These are phyloP conservation scores for Pandemis cinnamomeana DNA, from an alignment of 2,888 invertebrate genomes.

Conservation along the genomic window DNA sequence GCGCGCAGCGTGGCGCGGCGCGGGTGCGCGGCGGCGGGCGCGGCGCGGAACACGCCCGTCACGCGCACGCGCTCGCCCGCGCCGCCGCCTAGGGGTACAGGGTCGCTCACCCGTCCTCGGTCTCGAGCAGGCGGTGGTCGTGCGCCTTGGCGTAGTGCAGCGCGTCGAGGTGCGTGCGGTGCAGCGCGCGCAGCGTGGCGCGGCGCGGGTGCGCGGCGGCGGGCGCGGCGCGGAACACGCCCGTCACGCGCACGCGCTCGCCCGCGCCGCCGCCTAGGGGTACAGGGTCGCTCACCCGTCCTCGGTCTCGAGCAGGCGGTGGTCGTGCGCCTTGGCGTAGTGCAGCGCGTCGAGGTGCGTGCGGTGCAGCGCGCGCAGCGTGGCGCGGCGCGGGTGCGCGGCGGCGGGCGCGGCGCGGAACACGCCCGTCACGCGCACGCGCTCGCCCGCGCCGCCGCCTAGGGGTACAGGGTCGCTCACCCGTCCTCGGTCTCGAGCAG, in stretches of 20 bases:
- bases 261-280: conserved; percentile 96
- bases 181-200: conserved; percentile 94
- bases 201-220: conserved; percentile 93
- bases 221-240: conserved; percentile 97
- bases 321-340: conserved; percentile 93
- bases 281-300: conserved; percentile 87
- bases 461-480: conserved; percentile 73
- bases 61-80: conserved; percentile 98
- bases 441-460: conserved; percentile 97
- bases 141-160: conserved; percentile 96
- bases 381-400: conserved; percentile 92
- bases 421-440: conserved; percentile 97
- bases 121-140: conserved; percentile 92
- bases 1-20: conserved; percentile 93
- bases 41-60: conserved; percentile 98
- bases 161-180: conserved; percentile 97
- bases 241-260: conserved; percentile 97
- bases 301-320: conserved; percentile 93
- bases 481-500: conserved; percentile 95
- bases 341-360: conserved; percentile 98
- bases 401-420: conserved; percentile 96
- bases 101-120: conserved; percentile 90
- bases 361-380: conserved; percentile 95
- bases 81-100: conserved; percentile 88
- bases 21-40: conserved; percentile 93